These are phyloP conservation scores for Acanthosepion pharaonis DNA, from an alignment of 2,888 invertebrate species.

Conservation along the genomic window DNA sequence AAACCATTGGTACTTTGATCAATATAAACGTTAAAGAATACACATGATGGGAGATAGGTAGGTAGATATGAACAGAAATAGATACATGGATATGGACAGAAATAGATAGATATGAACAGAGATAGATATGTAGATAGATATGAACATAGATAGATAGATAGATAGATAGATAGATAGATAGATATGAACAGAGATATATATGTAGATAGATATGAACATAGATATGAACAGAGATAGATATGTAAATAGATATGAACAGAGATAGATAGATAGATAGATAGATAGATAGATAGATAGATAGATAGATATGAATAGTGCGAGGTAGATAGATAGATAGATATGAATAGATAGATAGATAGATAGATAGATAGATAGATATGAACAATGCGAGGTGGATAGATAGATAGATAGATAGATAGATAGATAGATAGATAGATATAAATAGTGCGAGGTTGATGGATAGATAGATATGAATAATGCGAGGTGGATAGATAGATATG, in stretches of 20 bases:
- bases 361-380: too few species aligned
- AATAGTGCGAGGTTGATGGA: background rate
- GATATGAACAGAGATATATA: too few species aligned
- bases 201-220: background rate
- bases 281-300: background rate
- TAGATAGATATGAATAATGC: background rate
- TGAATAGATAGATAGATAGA: too few species aligned
- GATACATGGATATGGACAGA: too few species aligned
- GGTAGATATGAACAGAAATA: too few species aligned
- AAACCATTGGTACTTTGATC: background rate
- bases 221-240: background rate
- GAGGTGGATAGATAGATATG: background rate
- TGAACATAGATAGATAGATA: background rate
- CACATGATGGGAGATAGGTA: background rate
- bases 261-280: background rate
- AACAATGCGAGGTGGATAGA: too few species aligned
- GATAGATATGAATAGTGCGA: background rate
- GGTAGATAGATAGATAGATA: background rate
- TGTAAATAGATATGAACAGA: background rate
- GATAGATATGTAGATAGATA: background rate
- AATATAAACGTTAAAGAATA: background rate
- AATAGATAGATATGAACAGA: too few species aligned
- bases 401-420: too few species aligned
- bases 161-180: background rate
- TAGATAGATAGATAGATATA: background rate